These are phyloP conservation scores for Scaptomyza tumidula DNA, from an alignment of 2,888 invertebrate genomes.

Conservation along the genomic window DNA sequence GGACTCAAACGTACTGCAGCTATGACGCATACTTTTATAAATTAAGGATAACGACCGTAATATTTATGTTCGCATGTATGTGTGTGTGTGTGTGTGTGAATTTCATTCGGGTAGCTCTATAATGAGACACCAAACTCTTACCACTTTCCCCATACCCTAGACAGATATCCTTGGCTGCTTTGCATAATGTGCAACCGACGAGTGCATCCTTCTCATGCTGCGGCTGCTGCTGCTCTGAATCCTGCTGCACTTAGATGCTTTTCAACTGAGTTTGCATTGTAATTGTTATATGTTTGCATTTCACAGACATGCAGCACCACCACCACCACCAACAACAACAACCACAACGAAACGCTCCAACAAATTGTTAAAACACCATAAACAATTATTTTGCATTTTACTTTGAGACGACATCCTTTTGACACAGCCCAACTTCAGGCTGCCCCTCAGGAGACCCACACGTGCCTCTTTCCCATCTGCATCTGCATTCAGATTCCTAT, in stretches of 20 bases:
- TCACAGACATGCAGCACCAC: constrained; percentile 17
- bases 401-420: constrained; percentile 72
- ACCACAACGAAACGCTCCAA: not conserved
- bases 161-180: constrained; percentile 58
- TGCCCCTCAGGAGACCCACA: constrained; percentile 17
- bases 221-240: not conserved
- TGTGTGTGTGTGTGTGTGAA: constrained; percentile 21
- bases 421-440: constrained; percentile 16
- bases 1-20: constrained; percentile 32
- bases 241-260: constrained; percentile 23
- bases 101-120: constrained; percentile 61
- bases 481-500: constrained; percentile 33
- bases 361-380: constrained; percentile 82
- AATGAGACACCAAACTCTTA: constrained; percentile 53
- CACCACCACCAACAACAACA: not conserved
- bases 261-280: constrained; percentile 49
- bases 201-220: not conserved
- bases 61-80: constrained; percentile 6
- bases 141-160: constrained; percentile 5
- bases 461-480: constrained; percentile 28
- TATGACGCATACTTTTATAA: constrained; percentile 71
- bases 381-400: constrained; percentile 79
- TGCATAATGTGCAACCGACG: constrained; percentile 57
- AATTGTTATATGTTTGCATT: constrained; percentile 72
- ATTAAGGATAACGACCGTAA: constrained; percentile 79